These are phyloP conservation scores for Drosophila acutilabella DNA, from an alignment of 2,888 invertebrate genomes.

Conservation along the genomic window DNA sequence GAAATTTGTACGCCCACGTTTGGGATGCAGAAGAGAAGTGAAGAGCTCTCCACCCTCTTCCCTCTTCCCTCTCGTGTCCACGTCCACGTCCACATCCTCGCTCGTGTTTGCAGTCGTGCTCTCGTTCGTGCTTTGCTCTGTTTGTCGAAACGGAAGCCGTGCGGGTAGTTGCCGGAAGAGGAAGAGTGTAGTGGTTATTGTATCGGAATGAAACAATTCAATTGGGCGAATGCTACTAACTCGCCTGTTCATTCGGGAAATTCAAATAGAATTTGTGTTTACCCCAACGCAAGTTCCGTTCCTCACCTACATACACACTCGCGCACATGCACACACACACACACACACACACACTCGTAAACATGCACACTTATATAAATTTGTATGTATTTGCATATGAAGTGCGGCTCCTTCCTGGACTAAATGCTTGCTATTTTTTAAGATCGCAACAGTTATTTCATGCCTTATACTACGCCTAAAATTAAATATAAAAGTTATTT, in stretches of 20 bases:
- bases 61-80: no score
- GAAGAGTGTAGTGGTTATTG: slow-evolving; percentile 65
- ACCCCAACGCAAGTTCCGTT: slow-evolving; percentile 17
- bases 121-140: slow-evolving; percentile 10
- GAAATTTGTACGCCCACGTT: slow-evolving; percentile 26
- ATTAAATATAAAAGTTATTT: no score
- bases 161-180: slow-evolving; percentile 73
- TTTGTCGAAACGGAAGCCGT: slow-evolving; percentile 65
- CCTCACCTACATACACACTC: not conserved
- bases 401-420: not conserved
- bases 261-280: slow-evolving; percentile 46
- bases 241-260: slow-evolving; percentile 41
- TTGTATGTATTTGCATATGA: not conserved
- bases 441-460: no score
- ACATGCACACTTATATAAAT: not conserved
- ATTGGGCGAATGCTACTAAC: slow-evolving; percentile 59
- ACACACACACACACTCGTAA: not conserved
- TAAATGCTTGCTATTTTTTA: no score
- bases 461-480: no score
- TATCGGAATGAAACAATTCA: slow-evolving; percentile 73
- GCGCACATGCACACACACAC: not conserved
- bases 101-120: slow-evolving; percentile 14
- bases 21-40: slow-evolving; percentile 8
- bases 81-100: not conserved
- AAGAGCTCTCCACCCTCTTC: not conserved